Evolutionary conservation across 2,113 vertebrate species (phyloP).

Genomic region (Rhabdomys dilectus): DNA sequence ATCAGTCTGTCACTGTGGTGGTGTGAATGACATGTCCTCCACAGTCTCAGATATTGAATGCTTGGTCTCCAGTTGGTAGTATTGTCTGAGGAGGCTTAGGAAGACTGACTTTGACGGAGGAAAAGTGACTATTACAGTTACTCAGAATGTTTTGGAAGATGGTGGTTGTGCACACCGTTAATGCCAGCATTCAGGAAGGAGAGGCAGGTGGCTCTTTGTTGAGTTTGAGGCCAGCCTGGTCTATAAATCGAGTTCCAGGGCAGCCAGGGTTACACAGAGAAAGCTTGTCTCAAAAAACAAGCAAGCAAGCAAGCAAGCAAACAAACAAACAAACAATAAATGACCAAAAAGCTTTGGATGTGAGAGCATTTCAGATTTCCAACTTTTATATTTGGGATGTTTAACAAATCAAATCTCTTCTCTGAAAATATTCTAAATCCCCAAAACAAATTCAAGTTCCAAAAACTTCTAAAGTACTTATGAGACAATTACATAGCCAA

Average conservation of each 20-base stretch:
- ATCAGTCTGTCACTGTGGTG: background rate
- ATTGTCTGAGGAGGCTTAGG: background rate
- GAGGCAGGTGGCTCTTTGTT: background rate
- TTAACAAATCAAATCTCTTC: background rate
- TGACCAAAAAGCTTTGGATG: background rate
- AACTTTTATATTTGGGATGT: background rate
- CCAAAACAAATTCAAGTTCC: background rate
- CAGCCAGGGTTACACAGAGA: background rate
- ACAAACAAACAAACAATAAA: background rate
- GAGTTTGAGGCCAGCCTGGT: background rate
- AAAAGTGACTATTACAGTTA: background rate
- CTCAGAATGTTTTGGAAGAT: background rate
- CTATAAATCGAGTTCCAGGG: background rate
- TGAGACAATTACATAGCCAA: background rate
- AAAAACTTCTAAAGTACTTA: background rate
- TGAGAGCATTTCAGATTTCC: background rate
- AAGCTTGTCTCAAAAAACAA: background rate
- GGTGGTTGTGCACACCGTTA: background rate
- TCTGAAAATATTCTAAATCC: background rate
- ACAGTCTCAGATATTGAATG: background rate
- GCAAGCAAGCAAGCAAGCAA: background rate
- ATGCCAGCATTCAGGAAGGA: background rate
- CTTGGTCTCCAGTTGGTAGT: background rate
- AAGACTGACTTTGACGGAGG: background rate
- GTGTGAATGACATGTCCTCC: background rate